Evolutionary conservation across 92 coral and sea anemone species (phyloP), one percentile per base, ranked within the genome.

Genomic region (Porites divaricata): DNA sequence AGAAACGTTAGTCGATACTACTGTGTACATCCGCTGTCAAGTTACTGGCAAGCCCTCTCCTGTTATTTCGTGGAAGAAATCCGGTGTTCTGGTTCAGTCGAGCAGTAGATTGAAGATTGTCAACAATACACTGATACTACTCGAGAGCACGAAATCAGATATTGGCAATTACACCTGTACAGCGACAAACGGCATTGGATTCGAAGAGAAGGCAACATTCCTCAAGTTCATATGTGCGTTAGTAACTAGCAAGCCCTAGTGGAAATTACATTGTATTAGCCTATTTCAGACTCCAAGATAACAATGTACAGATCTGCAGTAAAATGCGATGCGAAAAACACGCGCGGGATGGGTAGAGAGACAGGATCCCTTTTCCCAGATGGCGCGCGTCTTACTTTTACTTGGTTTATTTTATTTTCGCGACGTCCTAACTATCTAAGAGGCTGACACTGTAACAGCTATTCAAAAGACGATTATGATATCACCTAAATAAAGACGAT

Each of bases 111-210:
- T 84, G 12, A 85, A 79, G 73, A 78, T 86, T 19, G 56, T 72
- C 22, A 89, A 92, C 86, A 85, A 82, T 62, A 87, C 95, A 16
- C 79, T 94, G 85, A 73, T 70, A 35, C 85, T 94, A 49, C 48
- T 64, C 45, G 89, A 84, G 16, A 84, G 86, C 28, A 69, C 72
- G 14, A 82, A 87, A 89, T 90, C 96, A 23, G 95, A 96, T 67
- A 88, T 89, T 16, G 99, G 95, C 0, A 73, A 68, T 59, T 96
- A 93, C 51, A 89, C 91, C 4, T 96, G 99, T 28, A 72, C 68
- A n/a, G 99, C 99, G 20, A 75, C 79, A 1, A 96, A 95, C 53
- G 97, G 90, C 6, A 98, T 95, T 19, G 99, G 98, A 13, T 75
- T 89, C 10, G 98, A 94, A 72, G 80, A 81, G 77, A 85, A 78